phyloP scores from a whole-genome alignment of 2,113 vertebrate species.

The Bubalus kerabau region DNA sequence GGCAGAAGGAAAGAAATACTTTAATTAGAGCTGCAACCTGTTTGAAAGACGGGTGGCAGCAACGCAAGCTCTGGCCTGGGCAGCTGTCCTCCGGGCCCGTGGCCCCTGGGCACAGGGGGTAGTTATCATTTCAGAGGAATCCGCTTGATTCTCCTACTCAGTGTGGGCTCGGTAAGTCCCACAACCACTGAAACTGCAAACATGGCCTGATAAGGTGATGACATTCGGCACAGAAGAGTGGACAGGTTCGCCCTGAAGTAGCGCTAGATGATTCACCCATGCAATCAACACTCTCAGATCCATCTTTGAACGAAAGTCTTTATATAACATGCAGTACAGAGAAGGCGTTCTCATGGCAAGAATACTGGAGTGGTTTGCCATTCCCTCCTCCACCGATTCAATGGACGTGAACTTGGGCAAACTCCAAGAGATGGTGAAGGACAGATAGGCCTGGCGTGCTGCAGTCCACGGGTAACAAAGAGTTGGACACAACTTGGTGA shows the following conservation, averaged over 20 bases:
- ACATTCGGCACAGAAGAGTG: accelerated
- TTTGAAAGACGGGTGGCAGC: conserved; percentile 35
- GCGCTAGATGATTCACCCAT: background rate
- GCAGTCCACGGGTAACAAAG: background rate
- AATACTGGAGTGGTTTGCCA: background rate
- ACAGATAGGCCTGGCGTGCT: background rate
- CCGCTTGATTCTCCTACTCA: background rate
- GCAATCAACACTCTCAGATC: background rate
- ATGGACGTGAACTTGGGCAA: background rate
- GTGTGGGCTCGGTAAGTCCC: accelerated
- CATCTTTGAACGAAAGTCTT: background rate
- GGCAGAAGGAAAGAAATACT: conserved; percentile 71
- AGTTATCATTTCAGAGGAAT: background rate
- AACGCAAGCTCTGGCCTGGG: background rate
- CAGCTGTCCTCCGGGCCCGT: background rate
- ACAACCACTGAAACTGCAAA: accelerated
- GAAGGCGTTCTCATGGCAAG: background rate
- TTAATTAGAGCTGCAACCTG: conserved; percentile 62
- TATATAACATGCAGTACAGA: background rate
- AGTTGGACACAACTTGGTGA: background rate
- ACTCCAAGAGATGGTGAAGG: background rate
- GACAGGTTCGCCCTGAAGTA: accelerated
- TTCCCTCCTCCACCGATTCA: background rate
- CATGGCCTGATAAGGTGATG: accelerated
- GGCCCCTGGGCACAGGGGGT: background rate